Evolutionary conservation across 1,140 invertebrate species (phyloP), one percentile per base, ranked within the genome.

Genomic region (Tetramorium alpestre): DNA sequence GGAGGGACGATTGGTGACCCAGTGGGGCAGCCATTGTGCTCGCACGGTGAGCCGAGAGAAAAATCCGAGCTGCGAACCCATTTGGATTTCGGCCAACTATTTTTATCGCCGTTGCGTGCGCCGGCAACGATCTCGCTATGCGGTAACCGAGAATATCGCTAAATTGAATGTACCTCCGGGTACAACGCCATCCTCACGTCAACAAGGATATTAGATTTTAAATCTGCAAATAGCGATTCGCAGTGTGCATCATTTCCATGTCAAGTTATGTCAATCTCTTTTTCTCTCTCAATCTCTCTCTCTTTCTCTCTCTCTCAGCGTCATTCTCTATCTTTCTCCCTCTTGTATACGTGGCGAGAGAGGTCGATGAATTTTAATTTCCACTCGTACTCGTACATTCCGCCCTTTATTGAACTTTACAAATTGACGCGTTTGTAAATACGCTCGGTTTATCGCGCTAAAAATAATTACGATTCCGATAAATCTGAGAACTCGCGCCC

Each of bases 71-170:
- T 85, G 80, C 75, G 60, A 87, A 77, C 89, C 90, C 85, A 89
- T 91, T 91, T 91, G 89, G 89, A 89, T 54, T 62, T 28, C 16
- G 69, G 76, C 87, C 90, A 91, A 88, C 78, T 90, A 88, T 91
- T 90, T 91, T 91, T 90, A 89, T 90, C 84, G 67, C 2, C 49
- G 80, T 89, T 88, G 89, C 89, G 81, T 91, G 69, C 69, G 80
- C 80, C 62, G 70, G 65, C 86, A 80, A 89, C 89, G 80, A 75
- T 16, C 86, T 73, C 70, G 7, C 72, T 28, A 49, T 88, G 76
- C 86, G 78, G 72, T 76, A 77, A 90, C 70, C 87, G 89, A 51
- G 62, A 78, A 77, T 90, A 88, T 84, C 87, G 77, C 85, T 90
- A 91, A 91, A 91, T 88, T 90, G 81, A 90, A 91, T 90, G 54